These are phyloP conservation scores for Hemitrygon akajei DNA, from an alignment of 2,797 vertebrate genomes.

Conservation along the genomic window DNA sequence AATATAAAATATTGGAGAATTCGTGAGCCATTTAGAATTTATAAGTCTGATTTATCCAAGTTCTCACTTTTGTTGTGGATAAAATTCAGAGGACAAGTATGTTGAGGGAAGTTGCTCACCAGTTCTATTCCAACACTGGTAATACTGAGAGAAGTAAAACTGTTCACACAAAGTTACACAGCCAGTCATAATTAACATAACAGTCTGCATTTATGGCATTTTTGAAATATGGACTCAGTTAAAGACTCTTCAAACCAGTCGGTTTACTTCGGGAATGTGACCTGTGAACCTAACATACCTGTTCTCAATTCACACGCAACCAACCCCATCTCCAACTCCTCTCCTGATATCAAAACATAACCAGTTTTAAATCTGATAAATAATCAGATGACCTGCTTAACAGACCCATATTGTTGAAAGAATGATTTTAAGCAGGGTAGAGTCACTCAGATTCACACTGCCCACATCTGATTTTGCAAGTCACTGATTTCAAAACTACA, in stretches of 20 bases:
- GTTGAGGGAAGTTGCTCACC: background rate
- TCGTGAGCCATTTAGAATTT: too few species aligned
- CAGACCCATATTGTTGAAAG: background rate
- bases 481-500: background rate
- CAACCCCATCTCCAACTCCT: background rate
- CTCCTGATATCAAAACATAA: background rate
- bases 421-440: background rate
- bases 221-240: background rate
- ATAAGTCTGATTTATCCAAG: too few species aligned
- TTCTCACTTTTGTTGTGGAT: too few species aligned
- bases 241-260: slow-evolving; percentile 2
- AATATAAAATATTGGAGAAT: background rate
- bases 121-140: background rate
- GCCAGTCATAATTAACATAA: background rate
- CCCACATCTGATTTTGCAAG: background rate
- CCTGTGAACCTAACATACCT: background rate
- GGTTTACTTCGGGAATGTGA: slow-evolving; percentile 14
- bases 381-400: background rate
- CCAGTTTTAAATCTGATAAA: background rate
- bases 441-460: background rate
- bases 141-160: background rate
- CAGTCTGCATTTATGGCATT: background rate
- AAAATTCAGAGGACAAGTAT: background rate
- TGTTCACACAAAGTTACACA: background rate
- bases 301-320: background rate